phyloP scores from a whole-genome alignment of 1,140 invertebrate genomes.

The Steinernema feltiae region DNA sequence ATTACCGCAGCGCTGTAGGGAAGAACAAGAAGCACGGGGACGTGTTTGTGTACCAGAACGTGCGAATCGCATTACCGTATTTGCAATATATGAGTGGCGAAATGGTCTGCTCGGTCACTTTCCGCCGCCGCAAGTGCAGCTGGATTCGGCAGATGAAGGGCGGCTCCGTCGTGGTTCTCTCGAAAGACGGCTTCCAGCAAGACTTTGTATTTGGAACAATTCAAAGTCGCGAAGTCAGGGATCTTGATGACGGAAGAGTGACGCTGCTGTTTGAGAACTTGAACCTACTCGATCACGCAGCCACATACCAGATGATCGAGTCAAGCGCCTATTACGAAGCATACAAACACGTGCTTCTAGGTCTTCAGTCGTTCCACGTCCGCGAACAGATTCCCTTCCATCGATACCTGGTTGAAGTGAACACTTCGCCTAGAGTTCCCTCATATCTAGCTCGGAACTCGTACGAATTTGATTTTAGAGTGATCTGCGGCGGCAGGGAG shows the following conservation, averaged over 20 bases:
- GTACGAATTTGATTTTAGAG: background rate
- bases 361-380: background rate
- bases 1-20: background rate
- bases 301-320: background rate
- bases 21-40: background rate
- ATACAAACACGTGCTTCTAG: background rate
- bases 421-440: background rate
- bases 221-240: background rate
- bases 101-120: background rate
- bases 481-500: background rate
- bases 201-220: background rate
- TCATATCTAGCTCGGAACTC: background rate
- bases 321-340: background rate
- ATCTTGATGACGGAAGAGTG: background rate
- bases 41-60: background rate
- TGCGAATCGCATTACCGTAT: background rate
- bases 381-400: background rate
- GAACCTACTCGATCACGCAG: background rate
- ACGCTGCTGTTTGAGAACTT: background rate
- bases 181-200: background rate
- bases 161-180: background rate
- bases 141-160: background rate
- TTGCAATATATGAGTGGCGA: background rate
- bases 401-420: no score
- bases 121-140: background rate